Evolutionary conservation across 2,113 vertebrate species (phyloP).

Genomic region (Spheniscus mendiculus): DNA sequence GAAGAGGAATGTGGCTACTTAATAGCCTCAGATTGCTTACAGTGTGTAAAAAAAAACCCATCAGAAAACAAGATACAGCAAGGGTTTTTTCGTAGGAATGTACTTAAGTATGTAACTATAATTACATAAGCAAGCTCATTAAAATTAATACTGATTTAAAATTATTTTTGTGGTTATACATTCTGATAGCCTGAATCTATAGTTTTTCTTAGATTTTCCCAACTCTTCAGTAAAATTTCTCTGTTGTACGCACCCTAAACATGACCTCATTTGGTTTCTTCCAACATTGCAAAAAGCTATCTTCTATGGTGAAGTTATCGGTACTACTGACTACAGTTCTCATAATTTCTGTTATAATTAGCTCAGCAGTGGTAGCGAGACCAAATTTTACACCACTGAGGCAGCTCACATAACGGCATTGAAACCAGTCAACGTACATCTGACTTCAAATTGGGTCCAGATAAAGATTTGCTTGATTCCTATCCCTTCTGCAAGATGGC

Average conservation of each 20-base stretch:
- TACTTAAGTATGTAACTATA: not conserved
- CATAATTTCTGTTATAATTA: not conserved
- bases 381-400: not conserved
- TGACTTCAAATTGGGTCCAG: not conserved
- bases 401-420: not conserved
- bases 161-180: not conserved
- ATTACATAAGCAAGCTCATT: not conserved
- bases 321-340: not conserved
- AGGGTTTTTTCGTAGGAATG: not conserved
- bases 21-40: not conserved
- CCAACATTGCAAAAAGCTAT: not conserved
- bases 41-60: not conserved
- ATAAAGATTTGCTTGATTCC: not conserved
- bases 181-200: not conserved
- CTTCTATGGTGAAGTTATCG: not conserved
- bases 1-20: not conserved
- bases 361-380: fast-evolving
- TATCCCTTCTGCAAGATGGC: not conserved
- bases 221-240: not conserved
- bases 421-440: not conserved
- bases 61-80: not conserved
- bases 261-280: not conserved
- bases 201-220: not conserved
- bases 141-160: not conserved
- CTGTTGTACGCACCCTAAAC: not conserved